phyloP scores from a whole-genome alignment of 2,888 invertebrate species.

The Capitulum mitella region DNA sequence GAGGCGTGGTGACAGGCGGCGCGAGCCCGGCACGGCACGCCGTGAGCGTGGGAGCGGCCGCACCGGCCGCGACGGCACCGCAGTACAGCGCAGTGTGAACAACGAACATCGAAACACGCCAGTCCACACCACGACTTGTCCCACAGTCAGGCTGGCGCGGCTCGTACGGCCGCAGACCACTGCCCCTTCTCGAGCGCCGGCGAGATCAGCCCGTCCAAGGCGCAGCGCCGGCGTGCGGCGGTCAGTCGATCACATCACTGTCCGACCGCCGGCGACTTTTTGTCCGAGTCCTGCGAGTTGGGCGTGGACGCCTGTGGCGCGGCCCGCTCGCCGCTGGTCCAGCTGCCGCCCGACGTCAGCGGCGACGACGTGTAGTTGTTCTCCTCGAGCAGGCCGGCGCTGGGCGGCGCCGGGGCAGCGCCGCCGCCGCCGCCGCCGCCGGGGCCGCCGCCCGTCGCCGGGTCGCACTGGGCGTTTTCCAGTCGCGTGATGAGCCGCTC shows the following conservation, averaged over 20 bases:
- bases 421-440: too few relatives aligned
- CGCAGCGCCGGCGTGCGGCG: too few relatives aligned
- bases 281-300: conserved; percentile 19
- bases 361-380: conserved; percentile 15
- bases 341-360: conserved; percentile 6
- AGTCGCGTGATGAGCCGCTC: conserved; percentile 94
- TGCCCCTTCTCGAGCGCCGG: too few relatives aligned
- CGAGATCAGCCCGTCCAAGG: too few relatives aligned
- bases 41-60: neutral
- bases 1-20: neutral
- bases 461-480: conserved; percentile 65
- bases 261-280: conserved; percentile 3
- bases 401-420: neutral
- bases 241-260: neutral
- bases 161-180: too few relatives aligned
- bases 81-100: neutral
- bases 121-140: neutral
- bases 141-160: too few relatives aligned
- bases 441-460: neutral
- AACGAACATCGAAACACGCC: neutral
- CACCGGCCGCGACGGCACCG: neutral
- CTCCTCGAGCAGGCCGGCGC: conserved; percentile 4
- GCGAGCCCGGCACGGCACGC: neutral
- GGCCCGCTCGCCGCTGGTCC: conserved; percentile 8
- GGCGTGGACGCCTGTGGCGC: conserved; percentile 18